phyloP scores from a whole-genome alignment of 2,797 vertebrate genomes.

The Myoxocephalus aenaeus region DNA sequence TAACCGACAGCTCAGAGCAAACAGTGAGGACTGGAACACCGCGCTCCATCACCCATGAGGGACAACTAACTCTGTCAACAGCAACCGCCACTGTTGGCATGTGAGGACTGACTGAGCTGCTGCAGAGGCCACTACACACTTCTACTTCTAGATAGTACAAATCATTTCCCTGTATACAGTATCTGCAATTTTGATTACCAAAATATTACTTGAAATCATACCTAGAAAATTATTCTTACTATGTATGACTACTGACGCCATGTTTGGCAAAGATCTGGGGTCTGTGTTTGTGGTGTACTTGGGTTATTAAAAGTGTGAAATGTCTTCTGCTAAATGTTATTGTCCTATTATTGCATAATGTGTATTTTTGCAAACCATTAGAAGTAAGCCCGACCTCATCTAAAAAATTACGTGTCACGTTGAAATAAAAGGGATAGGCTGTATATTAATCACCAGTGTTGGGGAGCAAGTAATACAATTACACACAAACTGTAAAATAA shows the following conservation, averaged over 20 bases:
- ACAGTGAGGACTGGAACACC: slow-evolving; percentile 3
- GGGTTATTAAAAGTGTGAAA: neutral
- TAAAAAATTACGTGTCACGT: neutral
- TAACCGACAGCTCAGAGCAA: slow-evolving; percentile 40
- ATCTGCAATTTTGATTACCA: neutral
- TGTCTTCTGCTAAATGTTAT: neutral
- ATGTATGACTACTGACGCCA: too few relatives aligned
- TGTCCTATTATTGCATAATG: neutral
- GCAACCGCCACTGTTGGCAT: neutral
- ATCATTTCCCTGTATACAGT: neutral
- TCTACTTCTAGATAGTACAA: neutral
- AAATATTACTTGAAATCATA: neutral
- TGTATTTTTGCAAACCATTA: neutral
- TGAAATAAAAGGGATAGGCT: neutral
- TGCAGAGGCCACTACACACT: slow-evolving; percentile 6
- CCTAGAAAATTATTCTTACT: neutral
- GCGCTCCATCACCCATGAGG: slow-evolving; percentile 12
- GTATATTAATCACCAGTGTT: neutral
- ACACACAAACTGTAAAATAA: neutral
- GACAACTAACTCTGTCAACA: slow-evolving; percentile 6
- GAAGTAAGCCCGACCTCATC: neutral
- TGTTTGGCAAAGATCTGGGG: neutral
- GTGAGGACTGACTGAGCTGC: slow-evolving; percentile 20
- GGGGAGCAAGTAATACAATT: neutral
- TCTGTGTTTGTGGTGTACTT: neutral